These are phyloP conservation scores for Acropora tenuis DNA, from an alignment of 64 coral and sea anemone species.

Conservation along the genomic window DNA sequence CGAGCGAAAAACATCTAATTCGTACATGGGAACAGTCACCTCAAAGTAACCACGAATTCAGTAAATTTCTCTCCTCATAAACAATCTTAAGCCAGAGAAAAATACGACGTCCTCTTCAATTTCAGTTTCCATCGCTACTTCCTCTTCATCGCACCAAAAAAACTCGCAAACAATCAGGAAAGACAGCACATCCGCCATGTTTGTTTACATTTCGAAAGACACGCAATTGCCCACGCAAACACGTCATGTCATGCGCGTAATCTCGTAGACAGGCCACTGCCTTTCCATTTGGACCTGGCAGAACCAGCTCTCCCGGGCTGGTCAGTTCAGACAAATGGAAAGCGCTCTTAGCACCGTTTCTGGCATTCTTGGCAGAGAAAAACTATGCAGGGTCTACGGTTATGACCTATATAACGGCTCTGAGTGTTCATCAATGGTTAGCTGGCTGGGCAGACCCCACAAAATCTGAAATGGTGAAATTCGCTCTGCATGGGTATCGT, in stretches of 20 bases:
- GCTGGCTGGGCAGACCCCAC: not conserved
- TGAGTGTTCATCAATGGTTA: too few relatives aligned
- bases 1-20: slow-evolving; percentile 18
- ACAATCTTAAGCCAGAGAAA: not conserved
- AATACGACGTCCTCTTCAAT: slow-evolving; percentile 12
- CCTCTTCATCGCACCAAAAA: too few relatives aligned
- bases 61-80: not conserved
- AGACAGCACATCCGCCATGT: too few relatives aligned
- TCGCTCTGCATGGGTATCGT: not conserved
- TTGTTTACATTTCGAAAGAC: too few relatives aligned
- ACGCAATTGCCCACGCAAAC: not conserved
- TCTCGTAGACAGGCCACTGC: not conserved
- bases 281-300: slow-evolving; percentile 3
- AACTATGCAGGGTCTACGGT: not conserved
- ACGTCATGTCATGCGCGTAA: not conserved
- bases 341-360: slow-evolving; percentile 11
- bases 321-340: slow-evolving; percentile 6
- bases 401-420: too few relatives aligned
- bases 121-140: not conserved
- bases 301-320: slow-evolving; percentile 25
- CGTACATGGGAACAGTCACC: not conserved
- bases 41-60: slow-evolving; percentile 30
- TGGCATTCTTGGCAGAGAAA: not conserved
- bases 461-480: slow-evolving; percentile 17
- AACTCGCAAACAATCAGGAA: too few relatives aligned